Evolutionary conservation across 1,140 invertebrate genomes (phyloP).

Genomic region (Littorina saxatilis): DNA sequence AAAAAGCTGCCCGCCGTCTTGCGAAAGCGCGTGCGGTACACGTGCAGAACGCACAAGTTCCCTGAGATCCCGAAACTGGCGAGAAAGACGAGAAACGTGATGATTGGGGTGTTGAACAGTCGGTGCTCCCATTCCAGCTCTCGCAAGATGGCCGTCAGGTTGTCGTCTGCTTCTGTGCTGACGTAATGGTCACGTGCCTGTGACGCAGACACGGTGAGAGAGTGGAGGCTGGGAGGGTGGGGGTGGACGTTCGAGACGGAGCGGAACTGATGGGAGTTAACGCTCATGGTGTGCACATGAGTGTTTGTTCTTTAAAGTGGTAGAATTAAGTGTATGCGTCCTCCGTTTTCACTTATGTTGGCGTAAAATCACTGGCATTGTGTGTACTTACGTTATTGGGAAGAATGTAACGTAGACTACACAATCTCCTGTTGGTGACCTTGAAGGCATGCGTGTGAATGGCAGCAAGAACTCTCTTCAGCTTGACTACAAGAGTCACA

Average conservation of each 20-base stretch:
- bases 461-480: too few relatives aligned
- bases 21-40: conserved; percentile 38
- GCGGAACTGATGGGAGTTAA: neutral
- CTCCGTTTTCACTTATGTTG: neutral
- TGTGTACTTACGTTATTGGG: neutral
- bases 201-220: conserved; percentile 22
- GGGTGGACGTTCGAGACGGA: too few relatives aligned
- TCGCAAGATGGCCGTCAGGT: conserved; percentile 27
- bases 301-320: neutral
- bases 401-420: neutral
- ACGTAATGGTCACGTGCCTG: conserved; percentile 15
- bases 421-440: too few relatives aligned
- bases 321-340: neutral
- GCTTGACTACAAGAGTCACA: too few relatives aligned
- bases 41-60: conserved; percentile 34
- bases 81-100: conserved; percentile 38
- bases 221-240: neutral
- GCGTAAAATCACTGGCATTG: neutral
- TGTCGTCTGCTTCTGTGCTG: neutral
- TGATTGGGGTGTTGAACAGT: conserved; percentile 35
- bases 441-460: too few relatives aligned
- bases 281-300: neutral
- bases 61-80: conserved; percentile 29
- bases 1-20: conserved; percentile 39
- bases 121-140: conserved; percentile 27